Percentiles rank a stretch among this genome's conserved stretches.
Evolutionary conservation across 1,140 invertebrate genomes (phyloP).

Genomic region (Drosophila athabasca): DNA sequence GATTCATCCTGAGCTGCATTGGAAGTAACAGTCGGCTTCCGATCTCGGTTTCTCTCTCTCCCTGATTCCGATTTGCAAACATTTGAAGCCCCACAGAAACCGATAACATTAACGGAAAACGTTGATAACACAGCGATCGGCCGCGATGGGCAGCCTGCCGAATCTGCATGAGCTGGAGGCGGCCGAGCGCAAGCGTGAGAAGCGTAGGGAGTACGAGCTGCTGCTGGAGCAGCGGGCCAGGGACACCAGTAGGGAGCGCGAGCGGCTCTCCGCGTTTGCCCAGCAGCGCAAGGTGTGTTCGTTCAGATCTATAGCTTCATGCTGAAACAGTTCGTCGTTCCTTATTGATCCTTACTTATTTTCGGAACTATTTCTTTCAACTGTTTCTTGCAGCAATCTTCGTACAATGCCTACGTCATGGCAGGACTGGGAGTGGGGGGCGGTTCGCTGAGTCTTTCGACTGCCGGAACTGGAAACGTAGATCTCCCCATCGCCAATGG

Average conservation of each 20-base stretch:
- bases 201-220: slow-evolving; percentile 80
- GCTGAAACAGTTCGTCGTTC: background rate
- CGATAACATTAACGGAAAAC: slow-evolving; percentile 26
- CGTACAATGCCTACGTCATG: slow-evolving; percentile 76
- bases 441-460: slow-evolving; percentile 58
- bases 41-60: no score
- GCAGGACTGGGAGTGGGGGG: slow-evolving; percentile 76
- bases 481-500: slow-evolving; percentile 32
- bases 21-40: background rate
- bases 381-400: slow-evolving; percentile 60
- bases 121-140: no score
- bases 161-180: slow-evolving; percentile 86
- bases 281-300: slow-evolving; percentile 74
- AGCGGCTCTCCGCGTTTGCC: slow-evolving; percentile 65
- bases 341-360: background rate
- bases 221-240: slow-evolving; percentile 73
- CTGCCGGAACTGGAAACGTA: slow-evolving; percentile 42
- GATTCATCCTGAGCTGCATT: slow-evolving; percentile 4
- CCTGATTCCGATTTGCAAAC: no score
- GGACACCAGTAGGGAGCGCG: slow-evolving; percentile 75
- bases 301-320: background rate
- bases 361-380: background rate
- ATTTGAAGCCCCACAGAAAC: no score
- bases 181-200: slow-evolving; percentile 77
- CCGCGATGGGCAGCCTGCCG: slow-evolving; percentile 86